A percentile compares a stretch with the other conserved stretches of the same genome.
phyloP scores from a whole-genome alignment of 2,888 invertebrate genomes.

The Leptarthrus brevirostris region DNA sequence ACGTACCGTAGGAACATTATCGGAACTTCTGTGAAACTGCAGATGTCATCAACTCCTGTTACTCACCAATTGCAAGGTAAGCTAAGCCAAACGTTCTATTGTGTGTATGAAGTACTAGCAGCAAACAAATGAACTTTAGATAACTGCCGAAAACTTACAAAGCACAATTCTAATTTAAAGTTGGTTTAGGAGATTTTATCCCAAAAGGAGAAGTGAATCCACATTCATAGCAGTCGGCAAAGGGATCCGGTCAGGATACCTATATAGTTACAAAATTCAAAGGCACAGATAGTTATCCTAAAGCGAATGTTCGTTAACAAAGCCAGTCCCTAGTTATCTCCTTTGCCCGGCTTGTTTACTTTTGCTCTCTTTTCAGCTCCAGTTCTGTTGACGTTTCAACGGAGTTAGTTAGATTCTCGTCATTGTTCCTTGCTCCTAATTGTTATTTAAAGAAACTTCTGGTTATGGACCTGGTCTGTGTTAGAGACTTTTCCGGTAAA shows the following conservation, averaged over 20 bases:
- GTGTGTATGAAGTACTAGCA: neutral
- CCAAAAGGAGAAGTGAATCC: neutral
- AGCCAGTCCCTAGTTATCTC: neutral
- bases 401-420: neutral
- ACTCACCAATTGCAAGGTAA: constrained; percentile 38
- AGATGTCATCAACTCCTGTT: constrained; percentile 41
- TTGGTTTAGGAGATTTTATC: neutral
- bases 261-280: no score
- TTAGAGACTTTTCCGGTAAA: constrained; percentile 7
- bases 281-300: no score
- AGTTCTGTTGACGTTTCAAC: constrained; percentile 14
- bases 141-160: constrained; percentile 26
- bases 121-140: constrained; percentile 28
- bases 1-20: neutral
- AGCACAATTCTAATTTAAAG: constrained; percentile 1
- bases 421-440: constrained; percentile 6
- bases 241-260: no score
- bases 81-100: neutral
- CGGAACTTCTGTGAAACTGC: constrained; percentile 10
- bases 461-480: no score
- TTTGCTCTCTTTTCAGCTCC: neutral
- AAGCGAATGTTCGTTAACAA: no score
- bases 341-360: neutral
- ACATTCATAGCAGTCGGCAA: neutral
- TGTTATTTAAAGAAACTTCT: constrained; percentile 45